These are phyloP conservation scores for Acridotheres tristis DNA, from an alignment of 2,797 vertebrate species.

Conservation along the genomic window DNA sequence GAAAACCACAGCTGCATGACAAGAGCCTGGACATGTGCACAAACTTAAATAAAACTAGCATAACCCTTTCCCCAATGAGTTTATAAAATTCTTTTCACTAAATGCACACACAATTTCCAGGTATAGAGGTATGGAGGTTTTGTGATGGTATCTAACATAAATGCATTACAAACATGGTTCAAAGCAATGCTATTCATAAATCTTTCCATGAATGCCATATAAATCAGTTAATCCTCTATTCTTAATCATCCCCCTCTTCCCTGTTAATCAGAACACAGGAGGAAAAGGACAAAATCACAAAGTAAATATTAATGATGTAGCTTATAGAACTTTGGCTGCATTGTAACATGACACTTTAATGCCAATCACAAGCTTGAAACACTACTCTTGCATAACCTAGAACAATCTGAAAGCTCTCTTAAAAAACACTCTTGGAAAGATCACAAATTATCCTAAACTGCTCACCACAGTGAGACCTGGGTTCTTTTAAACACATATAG, in stretches of 20 bases:
- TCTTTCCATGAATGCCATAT: background rate
- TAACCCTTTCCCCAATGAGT: background rate
- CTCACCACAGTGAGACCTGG: background rate
- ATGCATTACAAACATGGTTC: background rate
- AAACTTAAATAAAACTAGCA: background rate
- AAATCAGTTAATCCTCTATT: background rate
- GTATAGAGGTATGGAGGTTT: background rate
- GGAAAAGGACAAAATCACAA: background rate
- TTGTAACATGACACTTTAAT: background rate
- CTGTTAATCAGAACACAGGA: background rate
- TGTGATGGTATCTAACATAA: background rate
- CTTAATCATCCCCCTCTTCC: background rate
- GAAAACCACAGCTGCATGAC: background rate
- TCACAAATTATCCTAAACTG: background rate
- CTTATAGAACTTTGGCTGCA: background rate
- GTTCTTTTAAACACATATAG: slow-evolving; percentile 24
- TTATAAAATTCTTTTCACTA: background rate
- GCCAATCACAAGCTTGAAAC: background rate
- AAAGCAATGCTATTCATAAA: background rate
- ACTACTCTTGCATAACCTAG: background rate
- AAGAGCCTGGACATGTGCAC: background rate
- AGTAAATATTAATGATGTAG: background rate
- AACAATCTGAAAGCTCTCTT: background rate
- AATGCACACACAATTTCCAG: background rate
- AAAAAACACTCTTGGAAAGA: background rate